Conservation (phyloP, 2,797 vertebrate genomes). For the Pogoniulus pusillus region DNA sequence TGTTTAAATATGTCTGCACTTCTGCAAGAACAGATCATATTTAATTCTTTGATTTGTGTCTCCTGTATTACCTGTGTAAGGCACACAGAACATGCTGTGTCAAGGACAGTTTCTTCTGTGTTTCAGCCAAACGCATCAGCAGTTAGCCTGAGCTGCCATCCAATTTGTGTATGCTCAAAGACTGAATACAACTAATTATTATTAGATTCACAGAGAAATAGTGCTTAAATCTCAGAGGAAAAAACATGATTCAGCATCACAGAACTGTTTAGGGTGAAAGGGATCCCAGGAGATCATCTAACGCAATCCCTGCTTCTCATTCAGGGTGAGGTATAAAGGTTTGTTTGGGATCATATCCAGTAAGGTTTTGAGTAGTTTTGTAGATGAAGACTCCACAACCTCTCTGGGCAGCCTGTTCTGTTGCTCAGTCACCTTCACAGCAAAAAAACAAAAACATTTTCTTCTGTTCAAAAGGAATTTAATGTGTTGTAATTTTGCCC, state of each 20-base stretch:
- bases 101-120: background rate
- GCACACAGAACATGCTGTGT: background rate
- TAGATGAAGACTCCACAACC: background rate
- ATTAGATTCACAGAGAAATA: background rate
- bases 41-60: background rate
- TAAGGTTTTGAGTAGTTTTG: background rate
- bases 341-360: background rate
- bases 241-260: background rate
- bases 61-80: background rate
- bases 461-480: background rate
- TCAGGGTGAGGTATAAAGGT: background rate
- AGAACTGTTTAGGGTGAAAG: background rate
- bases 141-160: background rate
- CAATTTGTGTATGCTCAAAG: background rate
- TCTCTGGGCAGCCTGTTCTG: background rate
- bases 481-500: background rate
- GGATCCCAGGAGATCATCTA: background rate
- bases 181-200: background rate
- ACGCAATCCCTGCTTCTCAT: background rate
- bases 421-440: background rate
- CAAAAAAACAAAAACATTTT: background rate
- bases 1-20: background rate
- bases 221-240: background rate
- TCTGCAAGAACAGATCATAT: background rate
- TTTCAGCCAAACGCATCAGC: background rate